Conservation (phyloP, 2,113 vertebrate species). For the Zapornia atra region DNA sequence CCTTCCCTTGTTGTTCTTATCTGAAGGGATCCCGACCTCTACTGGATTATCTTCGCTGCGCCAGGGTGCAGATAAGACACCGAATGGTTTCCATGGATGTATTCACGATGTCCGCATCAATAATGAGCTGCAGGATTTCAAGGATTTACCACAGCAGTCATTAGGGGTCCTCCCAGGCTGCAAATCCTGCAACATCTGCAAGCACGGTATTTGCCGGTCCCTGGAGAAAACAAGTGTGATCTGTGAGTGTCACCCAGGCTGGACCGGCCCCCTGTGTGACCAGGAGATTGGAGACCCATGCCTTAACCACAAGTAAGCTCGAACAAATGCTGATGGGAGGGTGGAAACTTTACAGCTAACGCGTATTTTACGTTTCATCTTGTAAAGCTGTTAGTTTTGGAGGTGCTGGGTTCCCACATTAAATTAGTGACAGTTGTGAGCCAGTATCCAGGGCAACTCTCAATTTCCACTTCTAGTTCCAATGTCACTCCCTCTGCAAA, state of each 20-base stretch:
- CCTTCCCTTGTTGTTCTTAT: not conserved
- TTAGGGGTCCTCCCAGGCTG: constrained; percentile 89
- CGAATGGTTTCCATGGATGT: constrained; percentile 90
- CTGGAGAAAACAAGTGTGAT: constrained; percentile 88
- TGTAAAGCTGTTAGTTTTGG: not conserved
- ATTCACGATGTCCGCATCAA: constrained; percentile 94
- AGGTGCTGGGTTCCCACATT: not conserved
- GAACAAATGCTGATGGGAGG: not conserved
- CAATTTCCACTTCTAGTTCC: not conserved
- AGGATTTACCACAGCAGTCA: constrained; percentile 76
- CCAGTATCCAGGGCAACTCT: not conserved
- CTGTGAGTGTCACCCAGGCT: constrained; percentile 91
- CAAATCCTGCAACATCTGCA: constrained; percentile 93
- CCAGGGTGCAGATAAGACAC: constrained; percentile 84
- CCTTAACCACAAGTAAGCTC: constrained; percentile 85
- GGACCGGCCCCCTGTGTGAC: constrained; percentile 87
- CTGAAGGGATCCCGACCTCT: constrained; percentile 87
- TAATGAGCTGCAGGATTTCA: constrained; percentile 92
- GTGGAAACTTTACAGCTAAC: not conserved
- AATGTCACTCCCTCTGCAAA: not conserved
- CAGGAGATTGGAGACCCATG: constrained; percentile 83
- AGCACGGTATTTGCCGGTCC: constrained; percentile 88
- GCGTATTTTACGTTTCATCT: not conserved
- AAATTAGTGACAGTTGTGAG: not conserved
- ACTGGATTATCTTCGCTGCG: constrained; percentile 86